phyloP scores from a whole-genome alignment of 2,113 vertebrate genomes.

The Ictidomys tridecemlineatus region DNA sequence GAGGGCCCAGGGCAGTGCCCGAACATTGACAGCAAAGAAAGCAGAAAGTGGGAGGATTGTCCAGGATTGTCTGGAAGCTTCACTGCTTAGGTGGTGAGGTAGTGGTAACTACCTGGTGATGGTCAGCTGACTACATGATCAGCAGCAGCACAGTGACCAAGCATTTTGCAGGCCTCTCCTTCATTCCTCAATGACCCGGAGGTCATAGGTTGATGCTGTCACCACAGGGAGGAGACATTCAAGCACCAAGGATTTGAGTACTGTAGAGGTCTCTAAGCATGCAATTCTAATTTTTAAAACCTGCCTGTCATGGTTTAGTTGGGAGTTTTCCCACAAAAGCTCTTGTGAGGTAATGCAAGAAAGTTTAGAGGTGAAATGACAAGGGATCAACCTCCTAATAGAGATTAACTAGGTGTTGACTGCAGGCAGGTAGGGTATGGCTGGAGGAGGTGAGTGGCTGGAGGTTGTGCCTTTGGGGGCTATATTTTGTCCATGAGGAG shows the following conservation, averaged over 20 bases:
- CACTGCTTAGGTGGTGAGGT: not conserved
- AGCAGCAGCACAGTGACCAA: too few relatives aligned
- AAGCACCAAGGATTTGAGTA: not conserved
- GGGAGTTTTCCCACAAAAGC: too few relatives aligned
- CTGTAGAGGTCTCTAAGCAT: accelerated
- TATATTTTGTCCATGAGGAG: too few relatives aligned
- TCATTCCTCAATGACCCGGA: accelerated
- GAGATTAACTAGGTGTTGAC: too few relatives aligned
- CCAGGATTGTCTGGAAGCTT: not conserved
- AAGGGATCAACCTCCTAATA: too few relatives aligned
- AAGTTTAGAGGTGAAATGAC: too few relatives aligned
- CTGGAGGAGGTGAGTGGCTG: too few relatives aligned
- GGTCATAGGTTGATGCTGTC: accelerated
- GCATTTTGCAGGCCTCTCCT: accelerated
- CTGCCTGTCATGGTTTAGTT: too few relatives aligned
- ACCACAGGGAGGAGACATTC: not conserved
- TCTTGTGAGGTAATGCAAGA: too few relatives aligned
- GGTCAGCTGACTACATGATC: too few relatives aligned
- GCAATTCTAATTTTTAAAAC: not conserved
- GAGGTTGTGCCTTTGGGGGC: too few relatives aligned
- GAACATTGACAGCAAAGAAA: accelerated
- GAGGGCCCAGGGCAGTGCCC: not conserved
- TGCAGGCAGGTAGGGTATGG: too few relatives aligned
- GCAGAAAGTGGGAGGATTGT: not conserved
- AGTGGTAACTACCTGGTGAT: not conserved